Base-by-base conservation (phyloP, 2,888 invertebrate genomes). In the Thymelicus acteon region DNA sequence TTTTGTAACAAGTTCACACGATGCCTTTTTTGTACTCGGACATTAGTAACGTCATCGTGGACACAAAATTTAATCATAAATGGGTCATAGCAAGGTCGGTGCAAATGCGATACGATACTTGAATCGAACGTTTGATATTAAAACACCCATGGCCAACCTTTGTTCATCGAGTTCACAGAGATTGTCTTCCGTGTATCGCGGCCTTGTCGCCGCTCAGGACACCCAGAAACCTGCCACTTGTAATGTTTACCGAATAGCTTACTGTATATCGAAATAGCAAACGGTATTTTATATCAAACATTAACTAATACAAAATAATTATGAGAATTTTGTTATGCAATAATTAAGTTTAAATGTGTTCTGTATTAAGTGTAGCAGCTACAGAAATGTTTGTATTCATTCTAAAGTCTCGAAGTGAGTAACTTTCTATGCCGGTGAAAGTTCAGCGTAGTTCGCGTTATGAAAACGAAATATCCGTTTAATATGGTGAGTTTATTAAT, bases 161-260 rank as follows among this genome's bases (percentile, higher is more conserved):
- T 85, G 83, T 85, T 81, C 77, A 78, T 77, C 80, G 79, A 83
- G 78, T 85, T 82, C 78, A 82, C 80, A 88, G 92, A 88, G 93
- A 93, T 89, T 93, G 93, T 91, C 89, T 93, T 93, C 93, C 93
- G 93, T 80, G 82, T 91, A 80, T 78, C 72, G 80, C 82, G 88
- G 79, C 93, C 93, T 93, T 91, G 89, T 76, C 75, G 81, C 76
- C 79, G 70, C 75, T 80, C 81, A 80, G 80, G 75, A 79, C 85
- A 82, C 81, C 76, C 77, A 77, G 75, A 78, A 78, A 77, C 78
- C 78, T 79, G 80, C 78, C 79, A 78, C 75, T 78, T 74, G 75
- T 73, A 62, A 52, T 75, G 72, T 75, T 66, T 67, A 67, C 66
- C 54, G 48, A 61, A 49, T 44, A 40, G 39, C 58, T 63, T 62